Percentiles rank a stretch among this genome's conserved stretches.
phyloP scores from a whole-genome alignment of 2,888 invertebrate species.

The Sinhomidia bicolor region DNA sequence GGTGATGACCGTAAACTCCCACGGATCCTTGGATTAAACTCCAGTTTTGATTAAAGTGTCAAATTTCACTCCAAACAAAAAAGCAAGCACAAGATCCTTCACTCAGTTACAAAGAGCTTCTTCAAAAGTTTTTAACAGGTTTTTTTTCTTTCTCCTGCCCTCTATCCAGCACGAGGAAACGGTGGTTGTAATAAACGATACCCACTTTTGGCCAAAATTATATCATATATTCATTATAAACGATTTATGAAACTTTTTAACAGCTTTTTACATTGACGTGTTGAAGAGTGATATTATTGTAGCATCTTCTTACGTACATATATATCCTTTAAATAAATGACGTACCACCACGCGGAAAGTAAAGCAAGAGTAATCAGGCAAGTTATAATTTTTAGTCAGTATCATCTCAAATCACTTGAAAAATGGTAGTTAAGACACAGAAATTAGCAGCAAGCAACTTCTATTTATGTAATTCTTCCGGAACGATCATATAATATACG shows the following conservation, averaged over 20 bases:
- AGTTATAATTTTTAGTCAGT: not conserved
- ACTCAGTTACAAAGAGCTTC: constrained; percentile 4
- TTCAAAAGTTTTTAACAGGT: not conserved
- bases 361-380: not conserved
- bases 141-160: not conserved
- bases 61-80: constrained; percentile 68
- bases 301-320: not conserved
- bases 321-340: not conserved
- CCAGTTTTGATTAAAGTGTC: constrained; percentile 72
- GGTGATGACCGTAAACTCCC: constrained; percentile 64
- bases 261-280: not conserved
- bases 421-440: not conserved
- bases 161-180: not conserved
- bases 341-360: not conserved
- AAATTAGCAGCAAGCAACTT: not conserved
- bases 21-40: constrained; percentile 68
- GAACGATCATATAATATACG: not conserved
- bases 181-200: not conserved
- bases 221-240: not conserved
- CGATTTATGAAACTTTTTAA: not conserved
- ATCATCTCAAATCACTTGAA: not conserved
- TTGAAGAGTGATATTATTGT: not conserved
- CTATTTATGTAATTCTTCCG: not conserved
- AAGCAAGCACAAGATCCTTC: constrained; percentile 17
- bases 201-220: not conserved